Base-by-base conservation (phyloP, 2,797 vertebrate species). In the Protosalanx chinensis region DNA sequence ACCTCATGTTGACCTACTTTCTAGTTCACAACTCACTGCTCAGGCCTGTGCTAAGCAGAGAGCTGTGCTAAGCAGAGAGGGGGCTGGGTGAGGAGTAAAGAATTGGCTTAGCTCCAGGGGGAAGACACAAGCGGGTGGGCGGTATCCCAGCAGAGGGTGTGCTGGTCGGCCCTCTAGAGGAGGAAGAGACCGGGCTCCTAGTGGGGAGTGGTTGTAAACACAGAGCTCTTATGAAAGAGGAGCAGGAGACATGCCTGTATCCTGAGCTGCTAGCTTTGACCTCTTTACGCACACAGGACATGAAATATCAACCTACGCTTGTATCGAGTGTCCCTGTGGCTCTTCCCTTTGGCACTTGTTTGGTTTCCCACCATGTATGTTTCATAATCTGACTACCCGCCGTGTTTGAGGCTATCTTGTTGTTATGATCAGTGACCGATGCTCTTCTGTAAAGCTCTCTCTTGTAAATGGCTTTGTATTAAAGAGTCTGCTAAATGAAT, bases 1-100 rank as follows among this genome's bases (percentile, higher is more conserved):
- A 65, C 63, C 63, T 59, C 53, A 49, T 58, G 53, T 16, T 72
- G 63, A 72, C 63, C 71, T 53, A 65, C 49, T 66, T 59, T 32
- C 53, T 65, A 23, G n/a, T 35, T 57, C 71, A 56, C 23, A 57
- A 15, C 46, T 51, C 23, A 32, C 51, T 53, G 32, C 20, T n/a
- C 71, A 46, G 51, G 18, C 27, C 65, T 56, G 23, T 13, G 60
- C 2, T 29, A 20, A 46, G 33, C 27, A 5, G 57, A 58, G 4
- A 30, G 32, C 65, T 30, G 65, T 15, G 60, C 2, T 29, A 20
- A 46, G 33, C 27, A 5, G 57, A 58, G 4, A 30, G 32, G 56
- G 33, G 20, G 37, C 41, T 29, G 65, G 46, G 27, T 53, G 46
- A 53, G 16, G 2, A n/a, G 46, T 30, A 61, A 18, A 46, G 20